Evolutionary conservation across 2,113 vertebrate genomes (phyloP), one percentile per base, ranked within the genome.

Genomic region (Cercopithecus mona): DNA sequence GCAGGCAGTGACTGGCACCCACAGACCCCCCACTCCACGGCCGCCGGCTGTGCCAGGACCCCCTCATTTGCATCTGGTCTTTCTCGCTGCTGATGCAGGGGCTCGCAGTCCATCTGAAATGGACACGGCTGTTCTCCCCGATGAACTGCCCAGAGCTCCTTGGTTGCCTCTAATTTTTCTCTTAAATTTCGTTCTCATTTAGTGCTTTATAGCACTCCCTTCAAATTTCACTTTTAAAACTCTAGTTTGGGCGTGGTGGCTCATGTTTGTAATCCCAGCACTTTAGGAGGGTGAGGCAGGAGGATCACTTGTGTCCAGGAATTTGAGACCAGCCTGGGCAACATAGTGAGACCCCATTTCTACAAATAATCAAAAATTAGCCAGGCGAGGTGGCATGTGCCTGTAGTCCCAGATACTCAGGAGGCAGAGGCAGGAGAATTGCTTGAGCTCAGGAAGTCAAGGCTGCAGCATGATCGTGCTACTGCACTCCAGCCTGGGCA

Each of bases 101-200:
- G 59, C 25, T n/a, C 2, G 3, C 0, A 0, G 3, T 25, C 43
- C 48, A 20, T 9, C 79, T 1, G 5, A 68, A 59, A 45, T 2
- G 30, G 59, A 25, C 8, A 32, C 5, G 0, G 23, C 35, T 11
- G 2, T 2, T 23, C 25, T 38, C 48, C 68, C 43, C 43, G 3
- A 17, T 1, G 18, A 30, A 16, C 16, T 0, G 27, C 38, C 32
- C 50, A 2, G 3, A 68, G 81, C 82, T 27, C 30, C 55, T 8
- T 4, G 55, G 38, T 4, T 2, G 5, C 43, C 20, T 35, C 25
- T 23, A 6, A 43, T 40, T 48, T 40, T 38, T 38, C 32, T 40
- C 72, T 59, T 83, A 23, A 30, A 43, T 52, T 18, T 43, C 12
- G 25, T 45, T n/a, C 75, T 75, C 55, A n/a, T 16, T 81, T 11